Evolutionary conservation across 2,888 invertebrate genomes (phyloP), one percentile per base, ranked within the genome.

Genomic region (Lypha dubia): DNA sequence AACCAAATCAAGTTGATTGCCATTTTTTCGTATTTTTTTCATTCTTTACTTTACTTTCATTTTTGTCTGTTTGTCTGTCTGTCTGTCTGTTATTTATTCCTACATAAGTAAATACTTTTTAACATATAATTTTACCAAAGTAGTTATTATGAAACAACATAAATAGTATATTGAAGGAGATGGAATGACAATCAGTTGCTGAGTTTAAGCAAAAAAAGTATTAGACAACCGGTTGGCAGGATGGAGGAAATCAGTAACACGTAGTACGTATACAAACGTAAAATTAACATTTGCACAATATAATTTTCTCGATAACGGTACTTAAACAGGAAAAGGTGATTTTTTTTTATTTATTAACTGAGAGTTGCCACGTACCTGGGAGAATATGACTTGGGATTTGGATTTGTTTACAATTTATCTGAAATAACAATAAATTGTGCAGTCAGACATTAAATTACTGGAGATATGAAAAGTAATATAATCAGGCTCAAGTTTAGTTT

Each of bases 1-100:
- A 79, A 63, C 13, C 62, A 56, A 75, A 65, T 71, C 49, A 60
- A 63, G 24, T 83, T 74, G 70, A 71, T 83, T 75, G 75, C 51
- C 51, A 71, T 70, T 79, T 68, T 68, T 51, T 67, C 44, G 63
- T 73, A 46, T 22, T 38, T 35, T 20, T 38, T 62, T 56, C 56
- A n/a, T 28, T 28, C 28, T 28, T 28, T 28, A n/a, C n/a, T n/a
- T n/a, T n/a, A n/a, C n/a, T n/a, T n/a, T n/a, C n/a, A n/a, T n/a
- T n/a, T n/a, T n/a, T n/a, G n/a, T n/a, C n/a, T n/a, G n/a, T n/a
- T n/a, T n/a, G n/a, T n/a, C n/a, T n/a, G n/a, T n/a, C n/a, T n/a
- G n/a, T n/a, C n/a, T n/a, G n/a, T 28, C 5, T 28, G 5, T 41
- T 51, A 15, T 51, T 68, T n/a, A 73, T 41, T 58, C 51, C 73